Percentiles rank a stretch among this genome's conserved stretches.
These are phyloP conservation scores for Carpatolechia fugitivella DNA, from an alignment of 2,888 invertebrate species.

Conservation along the genomic window DNA sequence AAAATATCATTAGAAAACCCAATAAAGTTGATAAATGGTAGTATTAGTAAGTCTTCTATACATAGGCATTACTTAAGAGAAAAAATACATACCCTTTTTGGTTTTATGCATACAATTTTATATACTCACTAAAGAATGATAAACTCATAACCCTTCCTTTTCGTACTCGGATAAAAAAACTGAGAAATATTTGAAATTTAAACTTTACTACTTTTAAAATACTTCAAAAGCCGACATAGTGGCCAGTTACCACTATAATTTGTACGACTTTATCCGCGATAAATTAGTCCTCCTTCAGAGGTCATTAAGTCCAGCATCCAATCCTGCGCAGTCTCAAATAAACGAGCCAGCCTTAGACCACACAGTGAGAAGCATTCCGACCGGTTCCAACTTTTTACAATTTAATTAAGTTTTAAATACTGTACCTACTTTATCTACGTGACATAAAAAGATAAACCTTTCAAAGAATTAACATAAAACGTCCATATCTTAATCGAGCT, in stretches of 20 bases:
- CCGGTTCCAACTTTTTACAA: slow-evolving; percentile 21
- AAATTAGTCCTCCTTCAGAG: slow-evolving; percentile 35
- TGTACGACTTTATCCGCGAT: slow-evolving; percentile 26
- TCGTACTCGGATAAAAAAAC: too few relatives aligned
- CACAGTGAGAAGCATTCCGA: slow-evolving; percentile 33
- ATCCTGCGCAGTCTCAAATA: slow-evolving; percentile 20
- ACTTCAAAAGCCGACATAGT: not conserved
- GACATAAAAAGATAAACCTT: slow-evolving; percentile 6
- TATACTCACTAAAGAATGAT: too few relatives aligned
- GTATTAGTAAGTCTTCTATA: too few relatives aligned
- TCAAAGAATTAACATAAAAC: slow-evolving; percentile 9
- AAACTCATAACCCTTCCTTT: too few relatives aligned
- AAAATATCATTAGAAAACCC: too few relatives aligned
- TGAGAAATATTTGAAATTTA: not conserved
- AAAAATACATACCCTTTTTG: too few relatives aligned
- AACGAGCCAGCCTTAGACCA: slow-evolving; percentile 33
- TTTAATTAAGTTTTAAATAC: slow-evolving; percentile 23
- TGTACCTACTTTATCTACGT: slow-evolving; percentile 8
- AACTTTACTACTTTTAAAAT: slow-evolving; percentile 5
- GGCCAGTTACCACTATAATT: slow-evolving; percentile 12
- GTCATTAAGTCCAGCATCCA: slow-evolving; percentile 26
- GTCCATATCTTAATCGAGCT: not conserved
- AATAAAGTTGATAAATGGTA: too few relatives aligned
- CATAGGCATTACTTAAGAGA: too few relatives aligned
- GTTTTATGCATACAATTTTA: too few relatives aligned